Percentiles rank a stretch among this genome's conserved stretches.
Evolutionary conservation across 1,140 invertebrate species (phyloP).

Genomic region (Lepidurus apus): DNA sequence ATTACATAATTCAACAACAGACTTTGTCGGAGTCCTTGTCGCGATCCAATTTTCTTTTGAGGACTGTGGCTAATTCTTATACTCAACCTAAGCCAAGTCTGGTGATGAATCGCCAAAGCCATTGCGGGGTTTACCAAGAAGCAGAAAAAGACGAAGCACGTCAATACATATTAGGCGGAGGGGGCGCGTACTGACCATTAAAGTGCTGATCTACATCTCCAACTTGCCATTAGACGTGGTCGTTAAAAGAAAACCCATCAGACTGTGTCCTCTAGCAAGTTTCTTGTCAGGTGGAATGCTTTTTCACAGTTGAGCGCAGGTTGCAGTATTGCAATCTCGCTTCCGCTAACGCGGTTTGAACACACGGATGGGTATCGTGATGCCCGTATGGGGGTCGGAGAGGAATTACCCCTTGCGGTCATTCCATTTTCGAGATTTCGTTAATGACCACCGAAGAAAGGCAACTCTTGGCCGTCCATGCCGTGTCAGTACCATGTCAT

Average conservation of each 20-base stretch:
- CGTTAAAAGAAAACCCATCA: background rate
- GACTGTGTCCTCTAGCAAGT: background rate
- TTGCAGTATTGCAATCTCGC: background rate
- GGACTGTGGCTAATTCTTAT: background rate
- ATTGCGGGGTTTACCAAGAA: background rate
- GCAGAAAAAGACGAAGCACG: background rate
- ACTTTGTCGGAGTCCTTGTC: no score
- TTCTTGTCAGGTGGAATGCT: background rate
- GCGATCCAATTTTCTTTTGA: no score
- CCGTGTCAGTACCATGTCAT: background rate
- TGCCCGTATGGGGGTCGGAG: background rate
- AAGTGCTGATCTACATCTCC: background rate
- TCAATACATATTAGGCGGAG: background rate
- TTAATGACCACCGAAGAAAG: slow-evolving; percentile 12
- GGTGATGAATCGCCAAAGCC: background rate
- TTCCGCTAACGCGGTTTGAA: background rate
- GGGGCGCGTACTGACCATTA: background rate
- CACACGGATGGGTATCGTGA: background rate
- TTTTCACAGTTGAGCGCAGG: background rate
- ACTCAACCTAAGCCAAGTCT: background rate
- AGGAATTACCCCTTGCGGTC: slow-evolving; percentile 4
- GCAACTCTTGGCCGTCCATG: background rate
- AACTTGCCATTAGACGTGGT: background rate
- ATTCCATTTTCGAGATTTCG: slow-evolving; percentile 15
- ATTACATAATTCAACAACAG: no score